These are phyloP conservation scores for Rhagoletis pomonella DNA, from an alignment of 1,140 invertebrate species.

Conservation along the genomic window DNA sequence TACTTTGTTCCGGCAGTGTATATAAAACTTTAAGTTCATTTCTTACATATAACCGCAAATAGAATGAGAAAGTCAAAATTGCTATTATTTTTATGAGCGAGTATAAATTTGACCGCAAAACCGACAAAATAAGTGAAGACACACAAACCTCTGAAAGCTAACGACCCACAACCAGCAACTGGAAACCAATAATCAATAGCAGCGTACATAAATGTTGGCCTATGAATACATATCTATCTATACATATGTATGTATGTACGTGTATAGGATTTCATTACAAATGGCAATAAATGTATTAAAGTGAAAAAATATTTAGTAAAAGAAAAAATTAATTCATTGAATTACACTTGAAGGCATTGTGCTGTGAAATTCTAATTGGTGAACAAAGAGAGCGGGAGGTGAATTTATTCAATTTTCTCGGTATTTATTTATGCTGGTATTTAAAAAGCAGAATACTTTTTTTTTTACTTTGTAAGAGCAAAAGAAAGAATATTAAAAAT, in stretches of 20 bases:
- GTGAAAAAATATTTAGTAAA: not conserved
- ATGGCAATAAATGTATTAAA: not conserved
- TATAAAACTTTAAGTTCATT: not conserved
- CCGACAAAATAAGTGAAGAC: slow-evolving; percentile 6
- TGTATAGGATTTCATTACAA: not conserved
- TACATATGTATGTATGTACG: no score
- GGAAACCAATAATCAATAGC: slow-evolving; percentile 25
- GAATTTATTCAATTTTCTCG: no score
- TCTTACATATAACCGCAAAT: not conserved
- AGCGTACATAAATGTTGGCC: not conserved
- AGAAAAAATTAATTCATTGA: not conserved
- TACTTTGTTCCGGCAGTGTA: no score
- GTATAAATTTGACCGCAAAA: slow-evolving; percentile 26
- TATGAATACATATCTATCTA: not conserved
- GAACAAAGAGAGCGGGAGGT: no score
- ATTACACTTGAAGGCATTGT: no score
- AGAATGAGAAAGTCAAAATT: slow-evolving; percentile 17
- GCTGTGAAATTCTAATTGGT: no score
- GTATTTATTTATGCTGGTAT: no score
- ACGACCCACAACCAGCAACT: slow-evolving; percentile 21
- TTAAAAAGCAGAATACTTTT: no score
- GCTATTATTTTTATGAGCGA: not conserved
- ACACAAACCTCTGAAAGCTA: not conserved
- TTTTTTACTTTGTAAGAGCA: no score
- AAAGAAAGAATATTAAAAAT: no score